Percentiles rank a stretch among this genome's conserved stretches.
Evolutionary conservation across 2,797 vertebrate species (phyloP).

Genomic region (Mastacembelus armatus): DNA sequence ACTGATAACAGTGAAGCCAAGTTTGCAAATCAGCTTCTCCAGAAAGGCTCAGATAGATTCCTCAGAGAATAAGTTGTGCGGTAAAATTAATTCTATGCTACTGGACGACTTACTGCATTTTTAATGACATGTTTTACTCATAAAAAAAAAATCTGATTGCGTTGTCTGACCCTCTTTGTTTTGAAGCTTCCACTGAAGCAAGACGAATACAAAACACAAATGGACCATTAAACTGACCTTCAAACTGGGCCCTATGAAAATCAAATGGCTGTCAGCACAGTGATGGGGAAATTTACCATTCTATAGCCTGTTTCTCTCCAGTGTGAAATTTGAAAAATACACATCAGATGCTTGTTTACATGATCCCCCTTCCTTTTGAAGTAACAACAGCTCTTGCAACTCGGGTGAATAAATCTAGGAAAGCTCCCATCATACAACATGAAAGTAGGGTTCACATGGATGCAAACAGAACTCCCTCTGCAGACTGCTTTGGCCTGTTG

Average conservation of each 20-base stretch:
- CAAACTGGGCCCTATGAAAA: slow-evolving; percentile 68
- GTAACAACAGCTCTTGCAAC: slow-evolving; percentile 38
- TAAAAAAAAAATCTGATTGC: slow-evolving; percentile 48
- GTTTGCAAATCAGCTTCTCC: slow-evolving; percentile 35
- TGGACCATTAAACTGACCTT: slow-evolving; percentile 83
- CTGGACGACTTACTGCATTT: slow-evolving; percentile 47
- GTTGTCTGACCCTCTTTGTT: slow-evolving; percentile 70
- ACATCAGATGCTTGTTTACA: slow-evolving; percentile 60
- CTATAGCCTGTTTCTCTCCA: slow-evolving; percentile 47
- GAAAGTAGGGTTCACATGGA: slow-evolving; percentile 51
- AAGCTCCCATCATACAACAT: slow-evolving; percentile 53
- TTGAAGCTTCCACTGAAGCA: slow-evolving; percentile 76
- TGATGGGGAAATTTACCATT: slow-evolving; percentile 52
- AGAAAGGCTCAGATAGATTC: slow-evolving; percentile 28
- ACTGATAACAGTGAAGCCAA: slow-evolving; percentile 48
- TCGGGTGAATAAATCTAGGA: slow-evolving; percentile 49
- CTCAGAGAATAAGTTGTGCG: slow-evolving; percentile 23
- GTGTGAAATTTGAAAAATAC: slow-evolving; percentile 48
- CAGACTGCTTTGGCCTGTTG: slow-evolving; percentile 52
- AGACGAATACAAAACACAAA: slow-evolving; percentile 75
- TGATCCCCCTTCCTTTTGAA: slow-evolving; percentile 51
- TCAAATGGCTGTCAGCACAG: slow-evolving; percentile 68
- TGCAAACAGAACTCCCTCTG: slow-evolving; percentile 44
- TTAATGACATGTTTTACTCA: slow-evolving; percentile 68
- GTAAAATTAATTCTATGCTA: slow-evolving; percentile 39